phyloP scores from a whole-genome alignment of 2,113 vertebrate genomes.

The Phylloscopus whistleri region DNA sequence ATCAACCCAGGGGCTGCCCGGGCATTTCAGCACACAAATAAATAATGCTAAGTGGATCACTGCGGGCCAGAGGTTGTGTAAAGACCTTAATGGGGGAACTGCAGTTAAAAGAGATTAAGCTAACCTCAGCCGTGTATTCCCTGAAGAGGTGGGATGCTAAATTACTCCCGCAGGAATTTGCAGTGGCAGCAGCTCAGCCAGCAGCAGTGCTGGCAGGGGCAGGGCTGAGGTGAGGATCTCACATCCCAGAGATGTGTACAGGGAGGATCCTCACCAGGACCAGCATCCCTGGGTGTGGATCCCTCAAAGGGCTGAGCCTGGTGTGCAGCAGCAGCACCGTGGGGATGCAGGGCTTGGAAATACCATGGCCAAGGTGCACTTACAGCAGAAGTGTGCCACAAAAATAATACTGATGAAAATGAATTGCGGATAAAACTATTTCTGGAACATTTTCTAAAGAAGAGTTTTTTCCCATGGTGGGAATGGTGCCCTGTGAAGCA shows the following conservation, averaged over 20 bases:
- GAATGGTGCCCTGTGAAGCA: not conserved
- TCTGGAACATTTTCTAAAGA: not conserved
- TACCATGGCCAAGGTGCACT: not conserved
- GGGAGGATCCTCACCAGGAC: not conserved
- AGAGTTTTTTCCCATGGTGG: not conserved
- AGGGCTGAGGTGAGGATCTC: not conserved
- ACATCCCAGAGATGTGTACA: not conserved
- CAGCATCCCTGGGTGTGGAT: not conserved
- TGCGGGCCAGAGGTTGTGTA: slow-evolving; percentile 56
- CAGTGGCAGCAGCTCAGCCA: not conserved
- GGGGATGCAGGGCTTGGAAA: not conserved
- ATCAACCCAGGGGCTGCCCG: not conserved
- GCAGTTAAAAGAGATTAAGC: slow-evolving; percentile 53
- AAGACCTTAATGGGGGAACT: slow-evolving; percentile 45
- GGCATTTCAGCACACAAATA: slow-evolving; percentile 35
- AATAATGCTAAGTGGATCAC: slow-evolving; percentile 59
- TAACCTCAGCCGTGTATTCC: slow-evolving; percentile 21
- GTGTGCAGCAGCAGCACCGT: accelerated
- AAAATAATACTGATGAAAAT: not conserved
- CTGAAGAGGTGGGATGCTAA: not conserved
- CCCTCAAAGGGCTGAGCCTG: not conserved
- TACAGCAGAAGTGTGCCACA: not conserved
- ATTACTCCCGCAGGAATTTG: slow-evolving; percentile 26
- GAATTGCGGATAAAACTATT: not conserved
- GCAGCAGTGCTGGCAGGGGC: not conserved